These are phyloP conservation scores for Lottia scabra DNA, from an alignment of 2,888 invertebrate genomes.

Conservation along the genomic window DNA sequence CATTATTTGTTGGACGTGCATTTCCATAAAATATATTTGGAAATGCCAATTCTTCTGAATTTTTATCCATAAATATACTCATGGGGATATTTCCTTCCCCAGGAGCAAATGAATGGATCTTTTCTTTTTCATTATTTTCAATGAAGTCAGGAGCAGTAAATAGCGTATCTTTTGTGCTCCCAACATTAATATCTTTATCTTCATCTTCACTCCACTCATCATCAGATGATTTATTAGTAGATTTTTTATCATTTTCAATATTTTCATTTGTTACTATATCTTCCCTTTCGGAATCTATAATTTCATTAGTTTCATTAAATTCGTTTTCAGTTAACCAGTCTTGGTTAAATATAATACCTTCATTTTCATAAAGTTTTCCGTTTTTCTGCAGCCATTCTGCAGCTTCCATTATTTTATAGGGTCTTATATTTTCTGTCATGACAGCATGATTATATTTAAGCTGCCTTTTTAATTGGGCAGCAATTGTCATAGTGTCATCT, in stretches of 20 bases:
- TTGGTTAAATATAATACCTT: neutral
- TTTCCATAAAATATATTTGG: conserved; percentile 1
- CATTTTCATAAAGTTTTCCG: neutral
- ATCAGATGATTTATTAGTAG: neutral
- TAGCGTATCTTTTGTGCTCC: neutral
- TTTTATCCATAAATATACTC: neutral
- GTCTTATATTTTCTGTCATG: conserved; percentile 6
- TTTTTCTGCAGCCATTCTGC: too few species aligned
- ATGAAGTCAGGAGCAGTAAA: neutral
- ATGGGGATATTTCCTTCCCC: neutral
- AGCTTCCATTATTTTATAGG: conserved; percentile 12
- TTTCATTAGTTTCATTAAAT: neutral
- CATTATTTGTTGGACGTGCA: neutral
- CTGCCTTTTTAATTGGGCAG: conserved; percentile 8
- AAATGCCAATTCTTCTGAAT: neutral
- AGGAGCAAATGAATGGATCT: too few species aligned
- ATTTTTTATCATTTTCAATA: too few species aligned
- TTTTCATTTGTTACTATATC: conserved; percentile 14
- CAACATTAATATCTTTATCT: neutral
- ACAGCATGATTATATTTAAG: neutral
- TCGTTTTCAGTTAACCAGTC: neutral
- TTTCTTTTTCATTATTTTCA: too few species aligned
- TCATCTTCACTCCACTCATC: neutral
- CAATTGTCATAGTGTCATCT: conserved; percentile 11
- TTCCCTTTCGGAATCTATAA: conserved; percentile 9